phyloP scores from a whole-genome alignment of 2,797 vertebrate genomes.

The Ctenopoma kingsleyae region DNA sequence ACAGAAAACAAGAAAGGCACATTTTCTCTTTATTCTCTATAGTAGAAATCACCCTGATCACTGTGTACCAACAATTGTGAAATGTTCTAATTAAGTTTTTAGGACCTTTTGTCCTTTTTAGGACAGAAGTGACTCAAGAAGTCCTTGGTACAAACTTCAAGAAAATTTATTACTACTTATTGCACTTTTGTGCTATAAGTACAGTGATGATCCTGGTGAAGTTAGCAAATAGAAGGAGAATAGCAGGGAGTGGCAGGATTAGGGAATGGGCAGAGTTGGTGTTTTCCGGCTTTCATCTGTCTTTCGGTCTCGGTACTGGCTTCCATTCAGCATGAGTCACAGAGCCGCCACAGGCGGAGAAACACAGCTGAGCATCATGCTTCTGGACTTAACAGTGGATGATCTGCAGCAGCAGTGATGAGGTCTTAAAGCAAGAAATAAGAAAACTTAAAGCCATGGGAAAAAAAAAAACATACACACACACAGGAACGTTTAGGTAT shows the following conservation, averaged over 20 bases:
- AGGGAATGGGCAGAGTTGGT: conserved; percentile 38
- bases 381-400: conserved; percentile 1
- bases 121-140: not conserved
- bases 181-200: not conserved
- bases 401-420: conserved; percentile 4
- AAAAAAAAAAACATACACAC: not conserved
- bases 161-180: not conserved
- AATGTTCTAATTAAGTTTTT: conserved; percentile 10
- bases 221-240: conserved; percentile 19
- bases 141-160: conserved; percentile 9
- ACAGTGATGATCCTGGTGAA: conserved; percentile 10
- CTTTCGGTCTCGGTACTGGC: conserved; percentile 29
- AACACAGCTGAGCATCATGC: conserved; percentile 45
- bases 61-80: not conserved
- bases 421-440: not conserved
- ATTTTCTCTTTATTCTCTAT: conserved; percentile 23
- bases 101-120: not conserved
- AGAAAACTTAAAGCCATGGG: not conserved
- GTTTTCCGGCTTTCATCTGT: conserved; percentile 68
- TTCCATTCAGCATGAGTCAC: conserved; percentile 70
- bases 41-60: conserved; percentile 6
- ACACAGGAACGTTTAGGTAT: conserved; percentile 7
- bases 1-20: conserved; percentile 28
- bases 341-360: conserved; percentile 34
- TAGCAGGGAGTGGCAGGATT: conserved; percentile 63